Conservation (phyloP, 2,888 invertebrate genomes). For the Trachelus tabidus region DNA sequence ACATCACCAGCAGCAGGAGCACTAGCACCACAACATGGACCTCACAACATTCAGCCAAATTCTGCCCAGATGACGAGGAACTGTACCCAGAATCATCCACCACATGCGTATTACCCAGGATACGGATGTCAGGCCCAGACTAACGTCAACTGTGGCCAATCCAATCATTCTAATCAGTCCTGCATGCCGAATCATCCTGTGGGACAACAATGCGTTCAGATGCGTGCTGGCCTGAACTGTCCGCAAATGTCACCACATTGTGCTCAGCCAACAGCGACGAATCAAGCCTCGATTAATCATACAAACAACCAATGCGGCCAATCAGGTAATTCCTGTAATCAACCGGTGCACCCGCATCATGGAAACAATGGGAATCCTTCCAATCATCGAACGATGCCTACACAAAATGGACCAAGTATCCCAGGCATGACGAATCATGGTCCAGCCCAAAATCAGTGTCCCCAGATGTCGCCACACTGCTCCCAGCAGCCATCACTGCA, state of each 20-base stretch:
- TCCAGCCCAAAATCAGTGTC: slow-evolving; percentile 67
- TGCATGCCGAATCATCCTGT: slow-evolving; percentile 38
- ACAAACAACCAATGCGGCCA: slow-evolving; percentile 39
- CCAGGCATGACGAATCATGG: slow-evolving; percentile 66
- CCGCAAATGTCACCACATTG: slow-evolving; percentile 55
- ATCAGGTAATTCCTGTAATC: slow-evolving; percentile 47
- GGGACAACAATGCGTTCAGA: slow-evolving; percentile 36
- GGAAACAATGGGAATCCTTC: slow-evolving; percentile 30
- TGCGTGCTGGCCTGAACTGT: slow-evolving; percentile 41
- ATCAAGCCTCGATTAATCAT: slow-evolving; percentile 58
- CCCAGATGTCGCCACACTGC: slow-evolving; percentile 52
- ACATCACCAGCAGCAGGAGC: slow-evolving; percentile 62
- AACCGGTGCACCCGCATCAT: slow-evolving; percentile 63
- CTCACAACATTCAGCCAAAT: slow-evolving; percentile 47
- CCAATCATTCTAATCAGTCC: slow-evolving; percentile 29
- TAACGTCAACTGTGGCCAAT: slow-evolving; percentile 39
- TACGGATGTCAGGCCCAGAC: slow-evolving; percentile 54
- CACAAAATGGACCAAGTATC: slow-evolving; percentile 31
- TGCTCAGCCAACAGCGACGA: slow-evolving; percentile 66
- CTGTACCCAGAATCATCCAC: slow-evolving; percentile 48
- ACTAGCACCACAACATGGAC: slow-evolving; percentile 55
- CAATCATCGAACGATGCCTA: slow-evolving; percentile 33
- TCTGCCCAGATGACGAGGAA: slow-evolving; percentile 59
- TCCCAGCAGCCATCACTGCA: slow-evolving; percentile 33
- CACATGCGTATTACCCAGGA: slow-evolving; percentile 46